Base-by-base conservation (phyloP, 1,140 invertebrate species). In the Drosophila pruinosa region DNA sequence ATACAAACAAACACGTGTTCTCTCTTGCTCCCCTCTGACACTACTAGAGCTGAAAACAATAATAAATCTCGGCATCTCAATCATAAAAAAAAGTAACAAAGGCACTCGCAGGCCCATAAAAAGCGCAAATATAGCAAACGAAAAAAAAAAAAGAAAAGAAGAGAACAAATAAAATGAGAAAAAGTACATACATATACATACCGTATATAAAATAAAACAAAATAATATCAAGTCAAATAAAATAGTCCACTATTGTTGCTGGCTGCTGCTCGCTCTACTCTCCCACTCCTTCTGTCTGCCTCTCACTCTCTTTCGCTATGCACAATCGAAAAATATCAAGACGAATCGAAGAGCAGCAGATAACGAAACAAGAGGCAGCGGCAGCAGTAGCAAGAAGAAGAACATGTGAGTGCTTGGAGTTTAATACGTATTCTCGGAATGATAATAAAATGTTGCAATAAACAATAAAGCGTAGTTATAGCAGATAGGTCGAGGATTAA, bases 1-100 rank as follows among this genome's bases (percentile, higher is more conserved):
- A 59, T 38, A 72, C 71, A 59, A 75, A 64, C 52, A 56, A 65
- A 47, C 62, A 65, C 62, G 52, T 57, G 62, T 26, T 14, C 38
- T 21, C 52, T 43, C 28, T 19, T 34, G 26, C 45, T 14, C 21
- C 26, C 38, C 50, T 24, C 26, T 39, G 3, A 43, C 38, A 59
- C 50, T 43, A 28, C 41, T 34, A 50, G 45, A 52, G 72, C 58
- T 67, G 57, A 80, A 80, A 81, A 80, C 78, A 80, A 81, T 81
- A 80, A 80, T 80, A 80, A 80, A 81, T 80, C 78, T 80, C 73
- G 48, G 72, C 73, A 72, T 62, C 62, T 52, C 54, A 81, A 81
- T 76, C 78, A 80, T 72, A 81, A 72, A 80, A 78, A 72, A 80
- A 67, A 45, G 68, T 76, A 80, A 79, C 77, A 79, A 79, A 80